Base-by-base conservation (phyloP, 2,113 vertebrate species). In the Orycteropus afer region DNA sequence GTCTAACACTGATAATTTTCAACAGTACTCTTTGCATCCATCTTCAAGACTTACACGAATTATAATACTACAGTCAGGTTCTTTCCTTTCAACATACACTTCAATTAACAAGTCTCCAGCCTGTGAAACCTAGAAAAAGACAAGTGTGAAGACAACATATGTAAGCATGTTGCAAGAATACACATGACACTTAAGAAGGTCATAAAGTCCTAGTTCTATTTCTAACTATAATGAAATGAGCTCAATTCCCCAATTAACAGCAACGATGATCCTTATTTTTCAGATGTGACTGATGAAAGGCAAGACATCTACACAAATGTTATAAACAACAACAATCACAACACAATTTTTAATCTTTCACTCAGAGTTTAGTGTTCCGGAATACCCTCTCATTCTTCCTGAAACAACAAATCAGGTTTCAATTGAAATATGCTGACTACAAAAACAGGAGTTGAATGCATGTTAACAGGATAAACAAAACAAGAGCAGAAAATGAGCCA, bases 51-150 rank as follows among this genome's bases (percentile, higher is more conserved):
- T 97, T 89, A 99, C 99, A 99, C 99, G 99, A 97, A 99, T 99
- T 98, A 99, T 99, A 97, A 99, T 99, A 97, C 99, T 99, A 94
- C 98, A 99, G 96, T 99, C 99, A 2, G 99, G 99, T 79, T 98
- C 98, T 94, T 98, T 99, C 97, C 98, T 99, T 97, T 99, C 99
- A 96, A 99, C 98, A 7, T 99, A 99, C n/a, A 99, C 99, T 98
- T 99, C 99, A 94, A 99, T 99, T 96, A 99, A 98, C 98, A 99
- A 96, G 97, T 99, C 99, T 96, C 99, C 99, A 95, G 99, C 99
- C 92, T 99, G 99, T 73, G 99, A 99, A 97, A 99, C 99, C 99
- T 99, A 94, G 57, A 97, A 97, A 94, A 96, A 93, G 87, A 40
- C 42, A 81, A 20, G 86, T 47, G 37, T 59, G 8, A 90, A 95